A percentile compares a stretch with the other conserved stretches of the same genome.
These are phyloP conservation scores for Astyanax mexicanus DNA, from an alignment of 2,797 vertebrate species.

Conservation along the genomic window DNA sequence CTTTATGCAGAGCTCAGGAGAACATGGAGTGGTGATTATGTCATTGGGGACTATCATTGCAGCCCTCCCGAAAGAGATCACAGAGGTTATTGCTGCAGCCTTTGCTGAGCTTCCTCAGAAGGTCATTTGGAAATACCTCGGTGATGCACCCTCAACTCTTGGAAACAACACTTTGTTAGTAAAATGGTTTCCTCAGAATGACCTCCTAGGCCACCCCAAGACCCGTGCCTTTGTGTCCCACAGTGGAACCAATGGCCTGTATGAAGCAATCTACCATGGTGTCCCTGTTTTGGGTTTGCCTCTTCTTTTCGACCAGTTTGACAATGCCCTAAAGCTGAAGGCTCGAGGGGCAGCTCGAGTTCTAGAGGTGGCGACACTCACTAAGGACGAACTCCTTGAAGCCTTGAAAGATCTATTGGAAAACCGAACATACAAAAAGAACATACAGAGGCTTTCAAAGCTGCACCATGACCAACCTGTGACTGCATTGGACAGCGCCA, in stretches of 20 bases:
- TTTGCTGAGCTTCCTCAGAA: constrained; percentile 76
- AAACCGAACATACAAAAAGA: not conserved
- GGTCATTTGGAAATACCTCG: constrained; percentile 71
- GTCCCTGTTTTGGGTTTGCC: constrained; percentile 76
- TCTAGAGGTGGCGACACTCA: too few species aligned
- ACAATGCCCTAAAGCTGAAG: constrained; percentile 69
- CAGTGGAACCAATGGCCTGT: constrained; percentile 75
- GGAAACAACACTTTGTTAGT: constrained; percentile 75
- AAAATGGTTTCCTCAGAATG: constrained; percentile 75
- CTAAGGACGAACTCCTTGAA: not conserved
- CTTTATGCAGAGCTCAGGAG: constrained; percentile 73
- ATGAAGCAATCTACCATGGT: constrained; percentile 75
- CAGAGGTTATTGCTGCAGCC: constrained; percentile 68
- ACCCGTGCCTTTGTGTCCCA: constrained; percentile 75
- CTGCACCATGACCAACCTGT: constrained; percentile 64
- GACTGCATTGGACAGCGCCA: constrained; percentile 65
- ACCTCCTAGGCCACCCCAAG: constrained; percentile 76
- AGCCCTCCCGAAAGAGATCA: constrained; percentile 57
- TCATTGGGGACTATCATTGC: constrained; percentile 69
- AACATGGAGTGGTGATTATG: constrained; percentile 77
- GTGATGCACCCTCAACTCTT: constrained; percentile 64
- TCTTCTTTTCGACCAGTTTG: constrained; percentile 75
- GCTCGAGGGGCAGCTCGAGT: constrained; percentile 63
- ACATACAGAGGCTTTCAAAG: not conserved
- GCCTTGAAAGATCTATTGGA: not conserved